These are phyloP conservation scores for Sparus aurata DNA, from an alignment of 2,797 vertebrate genomes.

Conservation along the genomic window DNA sequence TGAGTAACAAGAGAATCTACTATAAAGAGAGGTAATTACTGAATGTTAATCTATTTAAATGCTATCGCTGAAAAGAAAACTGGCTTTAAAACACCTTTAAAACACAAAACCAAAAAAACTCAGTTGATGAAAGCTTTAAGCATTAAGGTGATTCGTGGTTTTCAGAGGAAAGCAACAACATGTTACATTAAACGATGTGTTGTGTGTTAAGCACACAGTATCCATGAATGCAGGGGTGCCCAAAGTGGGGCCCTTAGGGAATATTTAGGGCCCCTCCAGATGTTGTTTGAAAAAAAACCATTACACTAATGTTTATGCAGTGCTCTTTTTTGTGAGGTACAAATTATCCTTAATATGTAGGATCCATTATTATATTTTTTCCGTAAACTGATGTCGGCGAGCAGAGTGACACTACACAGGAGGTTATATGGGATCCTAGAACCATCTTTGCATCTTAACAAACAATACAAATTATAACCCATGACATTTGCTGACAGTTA, in stretches of 20 bases:
- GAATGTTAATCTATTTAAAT: neutral
- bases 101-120: neutral
- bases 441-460: no score
- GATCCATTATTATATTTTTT: no score
- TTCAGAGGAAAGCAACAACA: neutral
- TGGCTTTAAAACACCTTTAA: neutral
- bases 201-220: neutral
- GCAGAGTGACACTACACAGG: no score
- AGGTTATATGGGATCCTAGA: no score
- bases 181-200: neutral
- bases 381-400: no score
- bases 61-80: neutral
- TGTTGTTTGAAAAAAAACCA: neutral
- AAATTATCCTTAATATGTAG: no score
- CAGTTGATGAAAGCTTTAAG: neutral
- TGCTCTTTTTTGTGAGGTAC: no score
- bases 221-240: neutral
- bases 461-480: neutral
- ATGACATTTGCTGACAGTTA: neutral
- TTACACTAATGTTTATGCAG: no score
- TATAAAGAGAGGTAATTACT: neutral
- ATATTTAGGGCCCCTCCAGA: no score
- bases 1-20: neutral
- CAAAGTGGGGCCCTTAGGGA: no score
- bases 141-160: neutral